Conservation (phyloP, 2,888 invertebrate species). For the Cantharis rustica region DNA sequence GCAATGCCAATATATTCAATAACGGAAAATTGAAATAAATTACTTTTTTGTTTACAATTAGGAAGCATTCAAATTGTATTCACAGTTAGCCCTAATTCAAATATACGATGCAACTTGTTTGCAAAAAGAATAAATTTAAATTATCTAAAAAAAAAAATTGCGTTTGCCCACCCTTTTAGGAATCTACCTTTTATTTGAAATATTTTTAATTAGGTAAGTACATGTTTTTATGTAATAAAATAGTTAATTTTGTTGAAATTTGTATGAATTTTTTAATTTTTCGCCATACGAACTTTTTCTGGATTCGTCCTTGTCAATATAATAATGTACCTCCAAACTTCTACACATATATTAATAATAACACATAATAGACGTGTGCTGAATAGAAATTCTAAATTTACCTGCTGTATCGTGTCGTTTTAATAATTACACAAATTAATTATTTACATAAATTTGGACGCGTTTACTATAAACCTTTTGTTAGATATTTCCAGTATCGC, state of each 20-base stretch:
- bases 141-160: neutral
- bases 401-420: neutral
- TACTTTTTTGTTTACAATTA: neutral
- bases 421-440: conserved; percentile 2
- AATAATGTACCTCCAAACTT: neutral
- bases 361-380: neutral
- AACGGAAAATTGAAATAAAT: neutral
- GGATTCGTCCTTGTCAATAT: neutral
- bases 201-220: no score
- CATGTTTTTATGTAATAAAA: neutral
- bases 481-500: neutral
- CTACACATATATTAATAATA: neutral
- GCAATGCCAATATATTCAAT: neutral
- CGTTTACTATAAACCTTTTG: neutral
- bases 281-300: neutral
- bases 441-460: neutral
- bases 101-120: neutral
- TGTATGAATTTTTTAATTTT: neutral
- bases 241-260: neutral
- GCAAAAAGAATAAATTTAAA: neutral
- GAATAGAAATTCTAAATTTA: neutral
- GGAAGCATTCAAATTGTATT: neutral
- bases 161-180: no score
- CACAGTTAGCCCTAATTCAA: neutral
- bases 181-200: no score